Conservation (phyloP, 2,113 vertebrate species). For the Lamprologus lemairii region DNA sequence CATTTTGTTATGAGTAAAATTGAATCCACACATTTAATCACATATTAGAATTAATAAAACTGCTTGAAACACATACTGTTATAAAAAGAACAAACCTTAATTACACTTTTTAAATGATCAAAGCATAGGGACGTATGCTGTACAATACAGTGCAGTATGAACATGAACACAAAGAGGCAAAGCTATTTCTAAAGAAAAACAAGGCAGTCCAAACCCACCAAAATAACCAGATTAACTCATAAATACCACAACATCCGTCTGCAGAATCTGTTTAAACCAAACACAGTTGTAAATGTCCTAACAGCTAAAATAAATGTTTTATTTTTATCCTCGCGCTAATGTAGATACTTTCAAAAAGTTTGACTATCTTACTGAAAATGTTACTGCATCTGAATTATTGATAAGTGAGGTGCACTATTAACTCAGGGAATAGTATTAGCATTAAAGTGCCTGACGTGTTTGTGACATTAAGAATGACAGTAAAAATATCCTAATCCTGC, state of each 20-base stretch:
- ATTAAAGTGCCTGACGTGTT: neutral
- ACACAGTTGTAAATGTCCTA: neutral
- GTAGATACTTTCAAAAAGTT: neutral
- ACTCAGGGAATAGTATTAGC: neutral
- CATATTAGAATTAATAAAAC: neutral
- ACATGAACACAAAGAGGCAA: neutral
- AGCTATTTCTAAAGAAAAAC: neutral
- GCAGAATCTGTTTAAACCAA: neutral
- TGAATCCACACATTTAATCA: neutral
- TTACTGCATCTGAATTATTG: neutral
- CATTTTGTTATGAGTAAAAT: neutral
- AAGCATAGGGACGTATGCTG: neutral
- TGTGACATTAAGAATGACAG: neutral
- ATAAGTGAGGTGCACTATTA: neutral
- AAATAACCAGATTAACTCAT: neutral
- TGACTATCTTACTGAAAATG: too few relatives aligned
- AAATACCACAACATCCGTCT: neutral
- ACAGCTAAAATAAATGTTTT: neutral
- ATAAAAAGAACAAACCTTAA: neutral
- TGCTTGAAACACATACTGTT: neutral
- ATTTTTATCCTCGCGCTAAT: neutral
- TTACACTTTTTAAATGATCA: neutral
- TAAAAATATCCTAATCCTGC: constrained; percentile 8
- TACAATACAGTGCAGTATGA: neutral
- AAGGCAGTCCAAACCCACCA: neutral